Evolutionary conservation across 2,113 vertebrate genomes (phyloP).

Genomic region (Scytalopus superciliaris): DNA sequence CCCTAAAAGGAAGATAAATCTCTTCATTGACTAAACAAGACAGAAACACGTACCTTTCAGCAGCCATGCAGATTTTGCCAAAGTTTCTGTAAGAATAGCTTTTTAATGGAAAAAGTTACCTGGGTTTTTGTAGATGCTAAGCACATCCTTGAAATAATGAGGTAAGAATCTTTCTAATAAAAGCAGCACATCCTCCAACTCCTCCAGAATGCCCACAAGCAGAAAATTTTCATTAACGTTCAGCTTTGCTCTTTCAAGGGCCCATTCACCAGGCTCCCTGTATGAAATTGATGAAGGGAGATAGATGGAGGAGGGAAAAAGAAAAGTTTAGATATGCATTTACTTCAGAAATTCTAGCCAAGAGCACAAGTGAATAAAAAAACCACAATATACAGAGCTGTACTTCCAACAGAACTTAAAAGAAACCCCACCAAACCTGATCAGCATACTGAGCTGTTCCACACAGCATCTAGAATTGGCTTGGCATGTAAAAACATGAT

Average conservation of each 20-base stretch:
- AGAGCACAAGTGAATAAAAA: background rate
- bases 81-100: background rate
- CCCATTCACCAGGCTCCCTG: conserved; percentile 96
- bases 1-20: background rate
- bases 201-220: conserved; percentile 95
- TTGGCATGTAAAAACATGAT: background rate
- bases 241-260: conserved; percentile 93
- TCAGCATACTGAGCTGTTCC: background rate
- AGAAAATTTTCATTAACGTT: conserved; percentile 97
- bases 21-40: background rate
- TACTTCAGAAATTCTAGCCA: background rate
- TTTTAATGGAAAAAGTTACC: conserved; percentile 71
- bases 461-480: background rate
- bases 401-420: background rate
- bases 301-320: background rate
- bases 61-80: background rate
- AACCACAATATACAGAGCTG: background rate
- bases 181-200: conserved; percentile 96
- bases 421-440: accelerated
- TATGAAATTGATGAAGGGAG: background rate
- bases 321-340: background rate
- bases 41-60: background rate
- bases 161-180: conserved; percentile 97
- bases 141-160: conserved; percentile 97
- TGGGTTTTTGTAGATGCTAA: conserved; percentile 96